Percentiles rank a stretch among this genome's conserved stretches.
Conservation (phyloP, 2,888 invertebrate species). For the Temnothorax ravouxi region DNA sequence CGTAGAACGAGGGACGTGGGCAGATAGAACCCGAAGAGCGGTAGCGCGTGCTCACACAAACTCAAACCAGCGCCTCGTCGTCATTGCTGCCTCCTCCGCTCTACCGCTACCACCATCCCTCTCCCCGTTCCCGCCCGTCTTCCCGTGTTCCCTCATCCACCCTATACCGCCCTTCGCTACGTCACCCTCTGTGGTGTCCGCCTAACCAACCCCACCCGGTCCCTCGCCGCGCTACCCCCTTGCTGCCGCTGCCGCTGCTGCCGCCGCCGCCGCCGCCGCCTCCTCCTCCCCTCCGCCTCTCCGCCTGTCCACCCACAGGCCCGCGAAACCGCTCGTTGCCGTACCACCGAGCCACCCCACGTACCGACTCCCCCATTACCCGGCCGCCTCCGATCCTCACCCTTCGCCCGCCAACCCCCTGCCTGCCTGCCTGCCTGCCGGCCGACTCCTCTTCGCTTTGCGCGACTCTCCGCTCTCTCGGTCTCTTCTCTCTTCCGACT, state of each 20-base stretch:
- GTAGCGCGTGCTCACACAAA: conserved; percentile 79
- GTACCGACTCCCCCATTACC: conserved; percentile 62
- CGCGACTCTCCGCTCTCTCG: conserved; percentile 58
- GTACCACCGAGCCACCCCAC: conserved; percentile 64
- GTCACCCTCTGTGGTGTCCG: conserved; percentile 67
- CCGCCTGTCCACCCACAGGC: conserved; percentile 72
- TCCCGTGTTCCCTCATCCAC: conserved; percentile 25
- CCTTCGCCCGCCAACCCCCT: conserved; percentile 52
- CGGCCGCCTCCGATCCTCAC: conserved; percentile 49
- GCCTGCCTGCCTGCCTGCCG: conserved; percentile 35
- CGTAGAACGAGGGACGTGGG: conserved; percentile 62
- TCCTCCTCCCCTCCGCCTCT: background rate
- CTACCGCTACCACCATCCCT: conserved; percentile 42
- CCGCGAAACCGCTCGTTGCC: conserved; percentile 76
- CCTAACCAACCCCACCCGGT: conserved; percentile 62
- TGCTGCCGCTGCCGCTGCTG: background rate
- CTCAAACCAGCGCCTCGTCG: conserved; percentile 74
- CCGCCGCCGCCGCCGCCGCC: background rate
- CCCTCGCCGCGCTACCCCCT: conserved; percentile 55
- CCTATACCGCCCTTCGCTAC: conserved; percentile 62
- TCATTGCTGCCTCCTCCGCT: conserved; percentile 60
- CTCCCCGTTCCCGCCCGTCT: conserved; percentile 30
- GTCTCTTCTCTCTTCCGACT: conserved; percentile 42
- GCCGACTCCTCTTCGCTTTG: conserved; percentile 56
- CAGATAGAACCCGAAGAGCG: conserved; percentile 78